Evolutionary conservation across 1,140 invertebrate genomes (phyloP), one percentile per base, ranked within the genome.

Genomic region (Geopemphigus sp.): DNA sequence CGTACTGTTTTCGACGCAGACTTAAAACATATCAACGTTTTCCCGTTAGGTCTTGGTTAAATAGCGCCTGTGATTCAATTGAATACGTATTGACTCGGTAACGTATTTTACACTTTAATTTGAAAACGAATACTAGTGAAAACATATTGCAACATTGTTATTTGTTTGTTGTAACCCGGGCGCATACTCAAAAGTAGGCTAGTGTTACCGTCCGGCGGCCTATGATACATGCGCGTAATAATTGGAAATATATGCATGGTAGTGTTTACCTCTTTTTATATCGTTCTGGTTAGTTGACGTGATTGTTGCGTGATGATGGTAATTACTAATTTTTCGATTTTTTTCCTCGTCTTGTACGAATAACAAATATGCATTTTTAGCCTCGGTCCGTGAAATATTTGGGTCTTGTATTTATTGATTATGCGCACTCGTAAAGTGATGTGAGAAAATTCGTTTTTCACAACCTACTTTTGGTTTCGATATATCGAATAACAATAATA

Each of bases 361-460:
- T 26, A 70, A 29, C 24, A 1, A 54, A 72, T 54, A 24, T 72
- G 47, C 14, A 39, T 29, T 45, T 72, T 72, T 22, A 17, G 68
- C 26, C 26, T 50, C 68, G 68, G 68, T 72, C 68, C 19, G 12
- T 14, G 24, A 15, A 19, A 29, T 72, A 72, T 72, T 15, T 72
- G 29, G 68, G 68, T 53, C 68, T 72, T 10, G 24, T n/a, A 19
- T 72, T 72, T 72, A 54, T 72, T 12, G 68, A 54, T 53, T 29
- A 54, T 26, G 26, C 17, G 68, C 47, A 29, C 24, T 53, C 14
- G 11, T n/a, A 26, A 6, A 17, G n/a, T 26, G 68, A 72, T 47
- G 64, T 68, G 45, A n/a, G 24, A 72, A 72, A 72, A 54, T 72
- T 72, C 68, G 50, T 72, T 72, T 72, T 72, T 72, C 68, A 54